Percentiles rank a stretch among this genome's conserved stretches.
Conservation (phyloP, 92 coral and sea anemone species). For the Isaurus tuberculatus region DNA sequence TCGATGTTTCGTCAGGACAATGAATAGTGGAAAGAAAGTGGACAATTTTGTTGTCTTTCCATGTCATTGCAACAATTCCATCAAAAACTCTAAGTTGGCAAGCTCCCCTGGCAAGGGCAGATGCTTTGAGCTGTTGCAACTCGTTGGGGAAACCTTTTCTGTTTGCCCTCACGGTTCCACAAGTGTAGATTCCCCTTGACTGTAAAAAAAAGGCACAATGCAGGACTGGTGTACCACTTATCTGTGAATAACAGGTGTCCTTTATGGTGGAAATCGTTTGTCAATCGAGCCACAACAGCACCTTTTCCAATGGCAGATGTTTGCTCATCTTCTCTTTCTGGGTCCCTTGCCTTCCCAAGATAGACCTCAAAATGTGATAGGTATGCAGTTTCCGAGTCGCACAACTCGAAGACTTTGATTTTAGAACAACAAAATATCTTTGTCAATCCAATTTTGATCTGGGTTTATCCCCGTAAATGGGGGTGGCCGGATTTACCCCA, state of each 20-base stretch:
- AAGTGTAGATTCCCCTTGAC: conserved; percentile 42
- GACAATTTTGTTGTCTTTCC: conserved; percentile 67
- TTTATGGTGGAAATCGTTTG: conserved; percentile 22
- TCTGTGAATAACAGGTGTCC: conserved; percentile 42
- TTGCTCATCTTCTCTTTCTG: too few relatives aligned
- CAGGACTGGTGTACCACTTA: conserved; percentile 56
- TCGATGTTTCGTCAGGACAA: conserved; percentile 49
- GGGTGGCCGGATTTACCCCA: too few relatives aligned
- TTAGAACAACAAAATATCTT: too few relatives aligned
- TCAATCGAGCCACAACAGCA: conserved; percentile 37
- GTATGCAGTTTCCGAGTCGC: too few relatives aligned
- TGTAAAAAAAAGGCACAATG: conserved; percentile 39
- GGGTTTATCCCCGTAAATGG: too few relatives aligned
- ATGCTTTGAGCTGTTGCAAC: not conserved
- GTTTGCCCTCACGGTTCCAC: conserved; percentile 57
- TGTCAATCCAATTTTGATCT: too few relatives aligned
- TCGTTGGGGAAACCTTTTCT: conserved; percentile 35
- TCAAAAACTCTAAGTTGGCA: conserved; percentile 27
- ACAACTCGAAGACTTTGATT: not conserved
- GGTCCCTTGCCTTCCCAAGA: too few relatives aligned
- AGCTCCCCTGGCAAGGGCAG: conserved; percentile 40
- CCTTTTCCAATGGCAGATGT: conserved; percentile 49
- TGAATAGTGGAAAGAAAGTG: conserved; percentile 51
- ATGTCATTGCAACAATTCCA: conserved; percentile 49
- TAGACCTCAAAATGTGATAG: too few relatives aligned